Conservation (phyloP, 2,113 vertebrate genomes). For the Gadus macrocephalus region DNA sequence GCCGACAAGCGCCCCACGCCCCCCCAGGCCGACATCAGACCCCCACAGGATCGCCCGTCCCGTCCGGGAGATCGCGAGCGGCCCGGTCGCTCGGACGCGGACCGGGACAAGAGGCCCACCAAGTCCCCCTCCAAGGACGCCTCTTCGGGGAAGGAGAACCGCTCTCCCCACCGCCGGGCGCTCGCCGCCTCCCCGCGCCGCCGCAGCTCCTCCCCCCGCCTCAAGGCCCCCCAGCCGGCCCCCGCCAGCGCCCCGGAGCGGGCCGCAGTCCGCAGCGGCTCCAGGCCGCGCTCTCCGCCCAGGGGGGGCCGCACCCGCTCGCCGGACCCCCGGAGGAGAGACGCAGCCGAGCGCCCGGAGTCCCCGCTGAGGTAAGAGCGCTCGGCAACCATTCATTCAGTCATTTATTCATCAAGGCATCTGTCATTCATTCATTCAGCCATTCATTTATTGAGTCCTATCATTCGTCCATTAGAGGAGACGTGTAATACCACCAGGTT, state of each 20-base stretch:
- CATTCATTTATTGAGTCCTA: too few species aligned
- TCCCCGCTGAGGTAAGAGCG: conserved; percentile 82
- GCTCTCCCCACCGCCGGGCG: conserved; percentile 83
- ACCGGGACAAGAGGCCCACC: conserved; percentile 84
- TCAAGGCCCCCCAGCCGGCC: conserved; percentile 75
- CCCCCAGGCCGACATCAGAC: conserved; percentile 56
- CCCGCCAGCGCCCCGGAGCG: conserved; percentile 71
- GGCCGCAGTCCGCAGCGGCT: conserved; percentile 81
- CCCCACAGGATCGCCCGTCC: conserved; percentile 51
- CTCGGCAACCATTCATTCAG: too few species aligned
- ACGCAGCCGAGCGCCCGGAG: conserved; percentile 77
- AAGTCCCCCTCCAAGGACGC: conserved; percentile 97
- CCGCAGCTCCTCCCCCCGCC: conserved; percentile 86
- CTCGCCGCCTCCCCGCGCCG: conserved; percentile 73
- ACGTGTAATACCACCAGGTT: too few species aligned
- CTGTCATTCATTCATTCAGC: too few species aligned
- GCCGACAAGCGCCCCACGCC: conserved; percentile 56
- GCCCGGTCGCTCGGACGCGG: conserved; percentile 77
- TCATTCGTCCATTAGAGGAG: too few species aligned
- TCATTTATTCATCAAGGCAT: too few species aligned
- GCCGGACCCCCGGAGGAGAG: conserved; percentile 83
- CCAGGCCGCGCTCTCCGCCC: conserved; percentile 78
- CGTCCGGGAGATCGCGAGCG: conserved; percentile 74
- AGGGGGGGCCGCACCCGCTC: conserved; percentile 87
- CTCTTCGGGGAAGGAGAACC: conserved; percentile 95